Conservation (phyloP, 2,797 vertebrate genomes). For the Lepilemur septentrionalis region DNA sequence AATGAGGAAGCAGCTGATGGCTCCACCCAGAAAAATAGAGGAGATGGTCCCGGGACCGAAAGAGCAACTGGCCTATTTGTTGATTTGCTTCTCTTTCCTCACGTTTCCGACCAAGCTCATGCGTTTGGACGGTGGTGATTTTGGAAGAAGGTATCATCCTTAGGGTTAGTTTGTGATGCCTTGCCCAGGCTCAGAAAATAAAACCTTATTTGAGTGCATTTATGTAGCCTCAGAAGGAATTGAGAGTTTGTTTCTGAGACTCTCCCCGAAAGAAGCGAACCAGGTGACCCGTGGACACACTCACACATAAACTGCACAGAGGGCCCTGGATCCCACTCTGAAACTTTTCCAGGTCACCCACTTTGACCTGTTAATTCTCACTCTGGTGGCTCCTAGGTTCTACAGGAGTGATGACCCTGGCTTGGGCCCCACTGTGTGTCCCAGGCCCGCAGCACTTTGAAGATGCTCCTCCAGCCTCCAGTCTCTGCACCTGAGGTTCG, state of each 20-base stretch:
- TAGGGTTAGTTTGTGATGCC: background rate
- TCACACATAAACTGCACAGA: background rate
- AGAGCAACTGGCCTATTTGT: background rate
- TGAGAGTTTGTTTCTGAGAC: background rate
- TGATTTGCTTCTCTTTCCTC: background rate
- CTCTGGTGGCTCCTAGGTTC: background rate
- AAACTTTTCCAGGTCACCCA: background rate
- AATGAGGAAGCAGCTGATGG: background rate
- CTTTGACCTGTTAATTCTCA: background rate
- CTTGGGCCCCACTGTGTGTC: background rate
- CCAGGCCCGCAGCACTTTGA: background rate
- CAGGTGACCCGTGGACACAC: background rate
- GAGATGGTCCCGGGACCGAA: background rate
- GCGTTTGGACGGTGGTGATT: background rate
- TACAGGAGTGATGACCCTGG: background rate
- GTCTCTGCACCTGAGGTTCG: background rate
- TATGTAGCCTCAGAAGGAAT: background rate
- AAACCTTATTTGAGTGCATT: background rate
- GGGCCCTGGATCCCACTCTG: background rate
- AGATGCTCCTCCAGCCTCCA: background rate
- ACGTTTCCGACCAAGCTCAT: background rate
- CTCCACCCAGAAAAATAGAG: background rate
- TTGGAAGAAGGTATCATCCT: background rate
- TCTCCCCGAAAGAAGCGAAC: background rate
- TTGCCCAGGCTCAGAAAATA: background rate